phyloP scores from a whole-genome alignment of 1,140 invertebrate species.

The Macrobrachium nipponense region DNA sequence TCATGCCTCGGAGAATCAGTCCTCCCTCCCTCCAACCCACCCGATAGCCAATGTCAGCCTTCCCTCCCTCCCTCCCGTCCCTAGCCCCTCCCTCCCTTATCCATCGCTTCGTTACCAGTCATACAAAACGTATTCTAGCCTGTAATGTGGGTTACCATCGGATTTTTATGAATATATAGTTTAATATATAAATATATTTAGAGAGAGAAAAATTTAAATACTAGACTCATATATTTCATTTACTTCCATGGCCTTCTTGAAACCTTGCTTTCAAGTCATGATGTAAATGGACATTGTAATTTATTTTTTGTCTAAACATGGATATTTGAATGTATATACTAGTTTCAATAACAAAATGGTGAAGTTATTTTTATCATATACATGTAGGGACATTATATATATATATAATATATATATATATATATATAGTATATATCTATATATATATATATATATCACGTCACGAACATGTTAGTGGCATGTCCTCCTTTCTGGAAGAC shows the following conservation, averaged over 20 bases:
- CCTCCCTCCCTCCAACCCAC: no score
- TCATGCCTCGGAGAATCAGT: no score
- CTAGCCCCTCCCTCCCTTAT: not conserved
- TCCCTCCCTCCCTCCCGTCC: not conserved
- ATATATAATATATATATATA: no score
- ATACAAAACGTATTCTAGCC: constrained; percentile 57
- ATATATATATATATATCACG: no score
- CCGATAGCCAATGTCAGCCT: not conserved
- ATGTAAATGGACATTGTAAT: constrained; percentile 52
- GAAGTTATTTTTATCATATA: constrained; percentile 13
- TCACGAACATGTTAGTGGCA: constrained; percentile 2
- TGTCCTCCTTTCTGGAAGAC: not conserved
- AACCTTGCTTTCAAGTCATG: constrained; percentile 9
- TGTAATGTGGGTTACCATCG: constrained; percentile 57
- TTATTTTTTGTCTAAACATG: constrained; percentile 46
- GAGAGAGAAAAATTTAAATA: constrained; percentile 43
- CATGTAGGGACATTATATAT: no score
- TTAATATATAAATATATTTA: constrained; percentile 53
- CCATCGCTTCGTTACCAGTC: constrained; percentile 47
- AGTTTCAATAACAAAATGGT: constrained; percentile 21
- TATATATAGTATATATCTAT: no score
- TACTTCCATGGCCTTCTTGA: not conserved
- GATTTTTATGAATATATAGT: constrained; percentile 53
- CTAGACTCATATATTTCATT: no score
- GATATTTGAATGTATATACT: constrained; percentile 39